Evolutionary conservation across 2,797 vertebrate genomes (phyloP).

Genomic region (Masticophis lateralis): DNA sequence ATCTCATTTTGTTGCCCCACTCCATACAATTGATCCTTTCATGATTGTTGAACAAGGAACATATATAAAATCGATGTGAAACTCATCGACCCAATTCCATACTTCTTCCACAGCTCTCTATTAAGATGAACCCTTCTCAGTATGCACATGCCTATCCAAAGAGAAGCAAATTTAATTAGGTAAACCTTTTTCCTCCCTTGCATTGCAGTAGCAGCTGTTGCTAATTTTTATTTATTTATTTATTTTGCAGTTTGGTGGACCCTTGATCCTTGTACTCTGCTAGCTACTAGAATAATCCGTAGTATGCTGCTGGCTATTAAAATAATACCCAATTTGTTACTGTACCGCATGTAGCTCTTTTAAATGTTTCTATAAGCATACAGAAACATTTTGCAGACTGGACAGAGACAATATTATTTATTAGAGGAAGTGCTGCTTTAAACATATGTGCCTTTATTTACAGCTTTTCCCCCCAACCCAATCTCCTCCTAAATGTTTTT

Average conservation of each 20-base stretch:
- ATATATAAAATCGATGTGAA: neutral
- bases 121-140: neutral
- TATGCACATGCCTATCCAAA: neutral
- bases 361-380: slow-evolving; percentile 12
- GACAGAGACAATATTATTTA: neutral
- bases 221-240: neutral
- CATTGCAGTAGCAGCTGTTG: neutral
- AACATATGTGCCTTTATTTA: neutral
- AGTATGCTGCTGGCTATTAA: neutral
- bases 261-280: slow-evolving; percentile 20
- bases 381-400: slow-evolving; percentile 16
- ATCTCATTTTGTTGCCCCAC: neutral
- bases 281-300: neutral
- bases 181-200: neutral
- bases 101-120: neutral
- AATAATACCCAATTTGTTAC: slow-evolving; percentile 42
- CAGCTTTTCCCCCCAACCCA: neutral
- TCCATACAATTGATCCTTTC: neutral
- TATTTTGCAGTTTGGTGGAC: neutral
- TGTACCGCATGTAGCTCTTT: neutral
- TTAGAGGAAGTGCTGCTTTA: slow-evolving; percentile 22
- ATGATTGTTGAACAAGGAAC: neutral
- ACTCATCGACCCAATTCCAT: neutral
- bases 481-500: neutral
- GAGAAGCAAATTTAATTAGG: neutral